These are phyloP conservation scores for Zootoca vivipara DNA, from an alignment of 2,113 vertebrate genomes.

Conservation along the genomic window DNA sequence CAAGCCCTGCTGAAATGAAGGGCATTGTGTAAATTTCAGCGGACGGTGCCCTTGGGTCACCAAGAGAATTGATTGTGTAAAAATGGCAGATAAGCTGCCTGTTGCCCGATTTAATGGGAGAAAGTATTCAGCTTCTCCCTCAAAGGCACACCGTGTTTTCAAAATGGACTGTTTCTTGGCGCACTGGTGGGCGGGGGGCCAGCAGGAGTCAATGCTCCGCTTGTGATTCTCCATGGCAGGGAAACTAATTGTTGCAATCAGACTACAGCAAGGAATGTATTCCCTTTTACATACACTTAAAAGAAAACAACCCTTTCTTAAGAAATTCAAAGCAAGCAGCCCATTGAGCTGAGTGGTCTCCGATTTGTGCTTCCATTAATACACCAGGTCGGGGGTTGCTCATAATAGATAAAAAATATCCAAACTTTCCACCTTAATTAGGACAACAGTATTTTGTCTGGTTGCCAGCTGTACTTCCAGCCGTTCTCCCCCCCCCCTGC, in stretches of 20 bases:
- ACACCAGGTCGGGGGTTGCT: constrained; percentile 39
- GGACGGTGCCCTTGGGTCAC: neutral
- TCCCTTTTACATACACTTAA: constrained; percentile 21
- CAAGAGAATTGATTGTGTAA: neutral
- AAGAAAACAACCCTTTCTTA: constrained; percentile 26
- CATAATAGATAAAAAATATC: constrained; percentile 37
- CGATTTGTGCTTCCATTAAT: constrained; percentile 49
- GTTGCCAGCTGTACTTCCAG: neutral
- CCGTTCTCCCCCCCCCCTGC: too few relatives aligned
- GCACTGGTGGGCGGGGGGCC: constrained; percentile 22
- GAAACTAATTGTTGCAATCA: constrained; percentile 46
- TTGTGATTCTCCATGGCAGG: constrained; percentile 49
- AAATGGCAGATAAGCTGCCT: neutral
- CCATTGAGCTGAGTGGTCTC: constrained; percentile 34
- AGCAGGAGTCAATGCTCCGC: neutral
- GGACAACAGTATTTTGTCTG: neutral
- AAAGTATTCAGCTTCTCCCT: constrained; percentile 19
- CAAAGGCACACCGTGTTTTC: constrained; percentile 31
- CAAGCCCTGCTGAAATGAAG: neutral
- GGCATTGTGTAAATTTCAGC: neutral
- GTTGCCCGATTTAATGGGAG: neutral
- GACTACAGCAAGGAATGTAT: constrained; percentile 30
- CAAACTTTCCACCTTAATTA: neutral
- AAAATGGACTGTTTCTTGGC: constrained; percentile 52
- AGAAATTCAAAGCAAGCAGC: constrained; percentile 44